Evolutionary conservation across 2,888 invertebrate species (phyloP).

Genomic region (Cerastis leucographa): DNA sequence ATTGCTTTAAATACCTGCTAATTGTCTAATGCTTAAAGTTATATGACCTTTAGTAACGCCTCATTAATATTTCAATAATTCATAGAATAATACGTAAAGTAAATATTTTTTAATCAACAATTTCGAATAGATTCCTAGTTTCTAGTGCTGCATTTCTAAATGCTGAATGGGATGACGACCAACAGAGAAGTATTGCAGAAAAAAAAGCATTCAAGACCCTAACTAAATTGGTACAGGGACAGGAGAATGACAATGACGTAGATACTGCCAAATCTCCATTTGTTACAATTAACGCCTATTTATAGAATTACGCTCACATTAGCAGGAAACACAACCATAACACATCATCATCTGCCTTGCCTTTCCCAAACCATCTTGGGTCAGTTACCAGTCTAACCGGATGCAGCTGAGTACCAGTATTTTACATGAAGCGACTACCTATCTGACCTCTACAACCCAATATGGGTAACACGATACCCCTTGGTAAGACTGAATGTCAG

Average conservation of each 20-base stretch:
- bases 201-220: neutral
- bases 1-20: too few species aligned
- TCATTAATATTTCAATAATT: slow-evolving; percentile 17
- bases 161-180: neutral
- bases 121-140: neutral
- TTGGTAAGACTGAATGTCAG: too few species aligned
- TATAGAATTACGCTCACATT: slow-evolving; percentile 11
- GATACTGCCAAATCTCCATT: neutral
- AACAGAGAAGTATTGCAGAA: neutral
- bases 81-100: neutral
- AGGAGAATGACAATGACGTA: neutral
- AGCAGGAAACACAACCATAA: slow-evolving; percentile 34
- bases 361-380: too few species aligned
- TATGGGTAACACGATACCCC: too few species aligned
- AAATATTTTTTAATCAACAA: neutral
- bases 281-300: slow-evolving; percentile 3
- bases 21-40: slow-evolving; percentile 22
- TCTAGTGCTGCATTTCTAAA: neutral
- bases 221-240: neutral
- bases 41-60: neutral
- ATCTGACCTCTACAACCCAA: too few species aligned
- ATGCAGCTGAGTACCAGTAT: too few species aligned
- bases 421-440: too few species aligned
- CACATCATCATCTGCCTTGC: too few species aligned
- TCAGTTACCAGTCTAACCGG: too few species aligned